Conservation (phyloP, 1,140 invertebrate species). For the Drosophila seguyi region DNA sequence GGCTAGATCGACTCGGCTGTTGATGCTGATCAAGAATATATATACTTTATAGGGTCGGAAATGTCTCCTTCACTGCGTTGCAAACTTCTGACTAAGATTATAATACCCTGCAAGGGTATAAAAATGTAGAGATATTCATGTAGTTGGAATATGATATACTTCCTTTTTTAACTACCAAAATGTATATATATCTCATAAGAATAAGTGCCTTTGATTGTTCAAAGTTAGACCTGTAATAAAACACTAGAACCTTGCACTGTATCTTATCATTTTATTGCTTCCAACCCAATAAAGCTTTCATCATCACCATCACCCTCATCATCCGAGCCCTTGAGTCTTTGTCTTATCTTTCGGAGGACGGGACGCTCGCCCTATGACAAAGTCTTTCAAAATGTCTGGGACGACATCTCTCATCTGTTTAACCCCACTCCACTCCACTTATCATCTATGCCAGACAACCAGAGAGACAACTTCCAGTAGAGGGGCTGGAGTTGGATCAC, state of each 20-base stretch:
- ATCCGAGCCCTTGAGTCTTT: slow-evolving; percentile 10
- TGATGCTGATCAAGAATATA: too few relatives aligned
- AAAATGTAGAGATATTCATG: too few relatives aligned
- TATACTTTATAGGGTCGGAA: too few relatives aligned
- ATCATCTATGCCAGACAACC: slow-evolving; percentile 22
- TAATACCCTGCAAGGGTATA: too few relatives aligned
- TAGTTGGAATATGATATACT: not conserved
- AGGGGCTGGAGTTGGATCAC: slow-evolving; percentile 17
- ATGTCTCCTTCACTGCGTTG: too few relatives aligned
- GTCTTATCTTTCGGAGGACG: slow-evolving; percentile 33
- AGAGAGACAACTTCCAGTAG: slow-evolving; percentile 47
- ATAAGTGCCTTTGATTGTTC: not conserved
- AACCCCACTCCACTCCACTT: slow-evolving; percentile 30
- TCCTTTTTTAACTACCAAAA: not conserved
- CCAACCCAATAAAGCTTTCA: slow-evolving; percentile 27
- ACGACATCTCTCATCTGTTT: slow-evolving; percentile 39
- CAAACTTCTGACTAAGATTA: too few relatives aligned
- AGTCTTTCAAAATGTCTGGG: slow-evolving; percentile 38
- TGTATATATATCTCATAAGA: not conserved
- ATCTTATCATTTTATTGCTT: slow-evolving; percentile 26
- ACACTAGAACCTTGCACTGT: slow-evolving; percentile 17
- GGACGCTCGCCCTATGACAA: slow-evolving; percentile 20
- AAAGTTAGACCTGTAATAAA: slow-evolving; percentile 2
- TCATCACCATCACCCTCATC: slow-evolving; percentile 19
- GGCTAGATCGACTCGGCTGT: too few relatives aligned